A percentile compares a stretch with the other conserved stretches of the same genome.
phyloP scores from a whole-genome alignment of 2,888 invertebrate genomes.

The Agonopterix alstromeriana region DNA sequence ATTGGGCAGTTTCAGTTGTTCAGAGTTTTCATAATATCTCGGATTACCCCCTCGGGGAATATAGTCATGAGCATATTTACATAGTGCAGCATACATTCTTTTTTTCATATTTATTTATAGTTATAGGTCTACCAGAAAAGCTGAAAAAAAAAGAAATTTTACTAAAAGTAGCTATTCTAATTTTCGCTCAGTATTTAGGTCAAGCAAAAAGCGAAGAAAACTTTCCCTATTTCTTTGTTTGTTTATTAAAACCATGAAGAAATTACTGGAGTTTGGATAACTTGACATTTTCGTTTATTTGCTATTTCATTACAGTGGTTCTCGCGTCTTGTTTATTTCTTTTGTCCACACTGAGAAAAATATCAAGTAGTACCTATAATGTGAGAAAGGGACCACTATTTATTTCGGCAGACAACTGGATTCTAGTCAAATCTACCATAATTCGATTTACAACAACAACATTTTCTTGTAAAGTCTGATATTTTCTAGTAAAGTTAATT shows the following conservation, averaged over 20 bases:
- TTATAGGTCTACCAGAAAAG: too few relatives aligned
- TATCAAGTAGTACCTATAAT: too few relatives aligned
- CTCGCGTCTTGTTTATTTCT: constrained; percentile 44
- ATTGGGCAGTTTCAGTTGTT: too few relatives aligned
- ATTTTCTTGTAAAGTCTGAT: neutral
- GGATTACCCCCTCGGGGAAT: too few relatives aligned
- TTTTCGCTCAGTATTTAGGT: constrained; percentile 27
- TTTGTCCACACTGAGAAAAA: neutral
- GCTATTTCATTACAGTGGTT: constrained; percentile 52
- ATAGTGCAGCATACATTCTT: too few relatives aligned
- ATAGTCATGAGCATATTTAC: too few relatives aligned
- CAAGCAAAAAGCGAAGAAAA: constrained; percentile 42
- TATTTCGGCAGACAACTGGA: too few relatives aligned
- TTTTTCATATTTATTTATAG: too few relatives aligned
- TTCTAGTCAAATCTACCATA: neutral
- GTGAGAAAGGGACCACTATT: neutral
- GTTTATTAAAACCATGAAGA: constrained; percentile 55
- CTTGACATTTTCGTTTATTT: constrained; percentile 55
- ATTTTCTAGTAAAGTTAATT: too few relatives aligned
- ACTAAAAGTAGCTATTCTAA: too few relatives aligned
- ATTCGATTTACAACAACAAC: neutral
- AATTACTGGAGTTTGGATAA: constrained; percentile 49
- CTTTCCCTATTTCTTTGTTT: constrained; percentile 54
- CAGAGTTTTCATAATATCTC: too few relatives aligned
- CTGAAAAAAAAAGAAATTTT: too few relatives aligned